Conservation (phyloP, 2,797 vertebrate genomes). For the Cheirogaleus major region DNA sequence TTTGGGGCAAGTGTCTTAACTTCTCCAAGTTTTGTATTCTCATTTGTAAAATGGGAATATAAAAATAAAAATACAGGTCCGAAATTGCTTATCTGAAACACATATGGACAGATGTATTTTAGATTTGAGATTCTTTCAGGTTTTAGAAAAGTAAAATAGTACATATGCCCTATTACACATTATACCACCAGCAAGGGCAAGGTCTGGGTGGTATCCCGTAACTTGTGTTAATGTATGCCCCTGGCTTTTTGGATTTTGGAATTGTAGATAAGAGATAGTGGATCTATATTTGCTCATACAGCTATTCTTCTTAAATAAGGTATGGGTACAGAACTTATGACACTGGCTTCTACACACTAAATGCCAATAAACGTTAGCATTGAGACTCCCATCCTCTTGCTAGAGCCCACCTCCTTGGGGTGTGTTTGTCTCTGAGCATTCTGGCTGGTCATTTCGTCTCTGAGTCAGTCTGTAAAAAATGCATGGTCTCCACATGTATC, state of each 20-base stretch:
- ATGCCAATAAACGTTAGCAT: not conserved
- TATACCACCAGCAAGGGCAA: not conserved
- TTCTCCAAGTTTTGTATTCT: not conserved
- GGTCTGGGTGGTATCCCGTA: not conserved
- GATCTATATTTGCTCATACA: not conserved
- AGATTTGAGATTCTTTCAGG: constrained; percentile 5
- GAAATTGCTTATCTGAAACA: not conserved
- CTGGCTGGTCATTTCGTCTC: not conserved
- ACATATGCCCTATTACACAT: not conserved
- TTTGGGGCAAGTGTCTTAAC: not conserved
- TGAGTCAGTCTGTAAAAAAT: not conserved
- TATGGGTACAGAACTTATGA: not conserved
- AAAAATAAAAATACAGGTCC: not conserved
- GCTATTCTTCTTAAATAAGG: not conserved
- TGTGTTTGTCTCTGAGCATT: not conserved
- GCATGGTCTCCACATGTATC: not conserved
- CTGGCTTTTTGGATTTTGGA: not conserved
- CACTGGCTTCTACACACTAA: not conserved
- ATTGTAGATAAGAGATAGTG: not conserved
- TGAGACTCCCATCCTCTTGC: not conserved
- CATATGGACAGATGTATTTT: not conserved
- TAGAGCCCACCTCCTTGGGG: not conserved
- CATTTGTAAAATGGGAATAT: not conserved
- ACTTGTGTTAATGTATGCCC: not conserved
- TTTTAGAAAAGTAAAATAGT: not conserved